Percentiles rank a stretch among this genome's conserved stretches.
Evolutionary conservation across 2,113 vertebrate species (phyloP).

Genomic region (Chiloscyllium plagiosum): DNA sequence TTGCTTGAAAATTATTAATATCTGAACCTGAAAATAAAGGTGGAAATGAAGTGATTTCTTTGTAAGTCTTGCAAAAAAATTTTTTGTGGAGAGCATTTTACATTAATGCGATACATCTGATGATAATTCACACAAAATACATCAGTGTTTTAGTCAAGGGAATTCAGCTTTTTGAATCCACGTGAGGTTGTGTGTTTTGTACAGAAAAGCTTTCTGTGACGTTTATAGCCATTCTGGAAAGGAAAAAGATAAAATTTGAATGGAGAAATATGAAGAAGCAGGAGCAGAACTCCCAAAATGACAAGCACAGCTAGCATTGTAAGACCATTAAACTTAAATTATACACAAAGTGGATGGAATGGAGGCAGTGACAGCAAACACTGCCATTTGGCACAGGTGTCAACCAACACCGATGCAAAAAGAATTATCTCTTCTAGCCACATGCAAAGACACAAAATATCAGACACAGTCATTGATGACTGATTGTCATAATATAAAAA

Average conservation of each 20-base stretch:
- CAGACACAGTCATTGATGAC: neutral
- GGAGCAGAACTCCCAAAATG: neutral
- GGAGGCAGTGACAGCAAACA: neutral
- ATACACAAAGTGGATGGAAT: neutral
- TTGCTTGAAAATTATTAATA: neutral
- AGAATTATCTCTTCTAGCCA: neutral
- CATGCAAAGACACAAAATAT: neutral
- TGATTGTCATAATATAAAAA: neutral
- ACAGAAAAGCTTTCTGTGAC: neutral
- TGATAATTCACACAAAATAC: neutral
- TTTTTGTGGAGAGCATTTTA: neutral
- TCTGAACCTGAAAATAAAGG: neutral
- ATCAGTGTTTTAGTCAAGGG: neutral
- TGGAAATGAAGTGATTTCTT: neutral
- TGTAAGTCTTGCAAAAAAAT: neutral
- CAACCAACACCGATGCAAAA: neutral
- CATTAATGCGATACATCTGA: neutral
- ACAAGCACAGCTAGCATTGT: neutral
- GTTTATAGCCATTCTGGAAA: neutral
- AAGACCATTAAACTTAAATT: neutral
- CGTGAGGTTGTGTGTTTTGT: neutral
- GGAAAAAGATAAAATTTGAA: neutral
- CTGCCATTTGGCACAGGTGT: neutral
- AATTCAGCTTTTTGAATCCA: neutral
- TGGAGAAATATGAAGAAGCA: neutral